phyloP scores from a whole-genome alignment of 2,888 invertebrate species.

The Rhingia campestris region DNA sequence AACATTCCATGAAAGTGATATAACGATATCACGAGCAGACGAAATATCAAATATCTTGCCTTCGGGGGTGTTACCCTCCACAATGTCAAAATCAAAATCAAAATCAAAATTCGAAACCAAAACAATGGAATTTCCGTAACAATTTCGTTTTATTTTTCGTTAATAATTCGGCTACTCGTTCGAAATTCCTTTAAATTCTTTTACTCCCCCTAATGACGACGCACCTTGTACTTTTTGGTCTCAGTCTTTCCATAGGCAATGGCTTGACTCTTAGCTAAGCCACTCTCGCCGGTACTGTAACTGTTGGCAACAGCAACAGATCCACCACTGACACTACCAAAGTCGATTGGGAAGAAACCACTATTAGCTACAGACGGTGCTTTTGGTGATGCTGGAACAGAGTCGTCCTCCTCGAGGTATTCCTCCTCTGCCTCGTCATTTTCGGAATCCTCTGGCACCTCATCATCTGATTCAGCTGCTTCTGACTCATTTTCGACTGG shows the following conservation, averaged over 20 bases:
- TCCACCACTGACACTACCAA: conserved; percentile 75
- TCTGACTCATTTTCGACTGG: conserved; percentile 36
- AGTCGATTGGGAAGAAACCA: conserved; percentile 76
- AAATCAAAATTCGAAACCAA: neutral
- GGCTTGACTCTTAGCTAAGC: conserved; percentile 76
- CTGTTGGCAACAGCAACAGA: conserved; percentile 77
- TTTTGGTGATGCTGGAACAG: conserved; percentile 30
- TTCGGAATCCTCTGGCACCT: conserved; percentile 51
- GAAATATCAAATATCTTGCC: neutral
- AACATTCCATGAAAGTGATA: neutral
- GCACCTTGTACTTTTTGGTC: conserved; percentile 44
- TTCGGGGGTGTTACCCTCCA: neutral
- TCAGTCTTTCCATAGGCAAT: conserved; percentile 76
- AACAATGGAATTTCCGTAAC: neutral
- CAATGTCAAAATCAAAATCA: neutral
- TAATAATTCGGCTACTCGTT: conserved; percentile 41
- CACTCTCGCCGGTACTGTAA: conserved; percentile 76
- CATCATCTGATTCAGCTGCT: conserved; percentile 43
- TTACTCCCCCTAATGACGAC: conserved; percentile 50
- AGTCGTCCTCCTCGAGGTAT: conserved; percentile 49
- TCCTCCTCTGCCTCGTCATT: conserved; percentile 54
- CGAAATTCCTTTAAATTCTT: conserved; percentile 7
- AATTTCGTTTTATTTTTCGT: conserved; percentile 16
- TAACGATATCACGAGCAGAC: neutral
- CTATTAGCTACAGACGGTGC: conserved; percentile 63